These are phyloP conservation scores for Apodemia zela DNA, from an alignment of 2,888 invertebrate species.

Conservation along the genomic window DNA sequence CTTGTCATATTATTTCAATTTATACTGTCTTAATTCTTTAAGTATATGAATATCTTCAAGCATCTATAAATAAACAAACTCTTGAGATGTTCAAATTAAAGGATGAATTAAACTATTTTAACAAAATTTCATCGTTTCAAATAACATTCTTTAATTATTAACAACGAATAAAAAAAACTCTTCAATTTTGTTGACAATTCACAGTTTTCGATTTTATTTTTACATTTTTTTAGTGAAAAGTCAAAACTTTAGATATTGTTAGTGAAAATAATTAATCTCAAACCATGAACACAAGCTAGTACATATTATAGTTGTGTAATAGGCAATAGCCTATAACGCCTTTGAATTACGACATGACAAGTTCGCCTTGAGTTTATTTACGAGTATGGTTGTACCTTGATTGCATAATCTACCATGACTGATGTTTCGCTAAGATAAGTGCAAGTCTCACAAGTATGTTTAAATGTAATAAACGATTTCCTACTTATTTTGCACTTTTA, in stretches of 20 bases:
- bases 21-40: not conserved
- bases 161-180: not conserved
- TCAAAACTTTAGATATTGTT: not conserved
- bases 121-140: too few relatives aligned
- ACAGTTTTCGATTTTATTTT: not conserved
- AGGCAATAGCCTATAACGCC: slow-evolving; percentile 19
- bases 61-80: not conserved
- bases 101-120: slow-evolving; percentile 2
- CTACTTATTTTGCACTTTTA: slow-evolving; percentile 7
- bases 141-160: not conserved
- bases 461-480: slow-evolving; percentile 19
- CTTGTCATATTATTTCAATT: not conserved
- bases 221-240: not conserved
- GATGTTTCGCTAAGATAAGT: slow-evolving; percentile 17
- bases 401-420: slow-evolving; percentile 21
- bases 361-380: slow-evolving; percentile 22
- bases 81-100: not conserved
- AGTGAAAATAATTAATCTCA: not conserved
- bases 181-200: not conserved
- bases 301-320: slow-evolving; percentile 18
- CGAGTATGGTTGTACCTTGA: slow-evolving; percentile 17
- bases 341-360: slow-evolving; percentile 20
- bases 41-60: not conserved
- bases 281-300: slow-evolving; percentile 1
- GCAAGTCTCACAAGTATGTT: slow-evolving; percentile 23